Percentiles rank a stretch among this genome's conserved stretches.
Evolutionary conservation across 2,113 vertebrate species (phyloP).

Genomic region (Dasyornis broadbenti): DNA sequence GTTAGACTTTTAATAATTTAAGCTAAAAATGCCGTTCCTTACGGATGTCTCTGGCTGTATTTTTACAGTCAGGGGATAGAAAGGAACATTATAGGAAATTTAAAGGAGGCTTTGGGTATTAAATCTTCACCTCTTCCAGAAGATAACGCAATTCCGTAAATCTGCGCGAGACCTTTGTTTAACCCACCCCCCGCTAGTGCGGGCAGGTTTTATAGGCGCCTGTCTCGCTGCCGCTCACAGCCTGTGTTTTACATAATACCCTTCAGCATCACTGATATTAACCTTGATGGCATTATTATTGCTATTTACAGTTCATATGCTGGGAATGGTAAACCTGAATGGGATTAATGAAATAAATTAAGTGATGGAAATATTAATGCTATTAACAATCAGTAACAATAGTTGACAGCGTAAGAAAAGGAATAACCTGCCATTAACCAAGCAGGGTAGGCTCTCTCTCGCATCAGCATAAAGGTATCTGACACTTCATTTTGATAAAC

Average conservation of each 20-base stretch:
- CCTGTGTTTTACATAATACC: slow-evolving; percentile 61
- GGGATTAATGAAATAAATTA: slow-evolving; percentile 72
- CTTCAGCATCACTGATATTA: slow-evolving; percentile 60
- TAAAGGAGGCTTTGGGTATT: slow-evolving; percentile 47
- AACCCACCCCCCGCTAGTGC: slow-evolving; percentile 25
- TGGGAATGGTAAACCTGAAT: slow-evolving; percentile 57
- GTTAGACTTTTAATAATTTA: slow-evolving; percentile 53
- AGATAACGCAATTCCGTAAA: slow-evolving; percentile 61
- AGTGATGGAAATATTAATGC: slow-evolving; percentile 69
- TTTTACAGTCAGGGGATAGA: slow-evolving; percentile 44
- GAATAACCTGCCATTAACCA: slow-evolving; percentile 44
- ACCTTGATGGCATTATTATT: slow-evolving; percentile 63
- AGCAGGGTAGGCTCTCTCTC: not conserved
- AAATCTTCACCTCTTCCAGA: slow-evolving; percentile 58
- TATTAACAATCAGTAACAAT: slow-evolving; percentile 61
- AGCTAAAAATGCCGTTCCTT: not conserved
- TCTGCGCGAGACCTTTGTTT: slow-evolving; percentile 60
- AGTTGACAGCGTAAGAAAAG: slow-evolving; percentile 56
- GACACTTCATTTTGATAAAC: slow-evolving; percentile 33
- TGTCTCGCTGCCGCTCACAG: slow-evolving; percentile 34
- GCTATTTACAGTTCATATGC: slow-evolving; percentile 63
- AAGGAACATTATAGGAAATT: slow-evolving; percentile 59
- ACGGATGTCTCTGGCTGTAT: slow-evolving; percentile 18
- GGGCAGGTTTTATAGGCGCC: slow-evolving; percentile 51
- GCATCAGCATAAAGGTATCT: slow-evolving; percentile 28